Conservation (phyloP, 2,113 vertebrate species). For the Neolamprologus sp. region DNA sequence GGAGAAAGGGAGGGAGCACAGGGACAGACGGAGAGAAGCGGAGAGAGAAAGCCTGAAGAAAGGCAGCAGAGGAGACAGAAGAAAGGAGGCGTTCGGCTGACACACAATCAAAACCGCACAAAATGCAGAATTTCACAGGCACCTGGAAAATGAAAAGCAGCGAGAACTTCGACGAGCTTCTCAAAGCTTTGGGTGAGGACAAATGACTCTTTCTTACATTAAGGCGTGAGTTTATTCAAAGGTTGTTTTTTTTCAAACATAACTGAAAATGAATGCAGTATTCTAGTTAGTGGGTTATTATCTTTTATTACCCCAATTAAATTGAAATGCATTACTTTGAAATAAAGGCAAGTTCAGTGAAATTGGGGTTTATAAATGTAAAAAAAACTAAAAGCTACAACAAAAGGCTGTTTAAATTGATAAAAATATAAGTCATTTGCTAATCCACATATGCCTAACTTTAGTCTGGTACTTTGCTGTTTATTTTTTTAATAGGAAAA, state of each 20-base stretch:
- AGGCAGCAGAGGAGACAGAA: conserved; percentile 36
- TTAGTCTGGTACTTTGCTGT: background rate
- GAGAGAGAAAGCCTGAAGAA: conserved; percentile 25
- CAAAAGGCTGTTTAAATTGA: background rate
- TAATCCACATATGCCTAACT: background rate
- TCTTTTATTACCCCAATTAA: background rate
- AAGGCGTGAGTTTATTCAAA: background rate
- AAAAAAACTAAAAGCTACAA: background rate
- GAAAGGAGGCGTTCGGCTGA: background rate
- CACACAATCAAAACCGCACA: background rate
- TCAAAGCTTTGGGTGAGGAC: conserved; percentile 85
- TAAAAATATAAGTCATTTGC: background rate
- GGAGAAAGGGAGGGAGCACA: conserved; percentile 6
- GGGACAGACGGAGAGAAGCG: background rate
- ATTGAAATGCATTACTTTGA: background rate
- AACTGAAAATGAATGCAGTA: background rate
- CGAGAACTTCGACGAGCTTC: conserved; percentile 87
- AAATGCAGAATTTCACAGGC: conserved; percentile 86
- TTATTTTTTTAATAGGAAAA: background rate
- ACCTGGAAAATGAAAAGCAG: conserved; percentile 90
- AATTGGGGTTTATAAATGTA: background rate
- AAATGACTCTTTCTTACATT: background rate
- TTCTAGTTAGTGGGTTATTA: background rate
- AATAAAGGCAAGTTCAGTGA: background rate
- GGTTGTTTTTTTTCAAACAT: background rate